These are phyloP conservation scores for Anseranas semipalmata DNA, from an alignment of 2,113 vertebrate species.

Conservation along the genomic window DNA sequence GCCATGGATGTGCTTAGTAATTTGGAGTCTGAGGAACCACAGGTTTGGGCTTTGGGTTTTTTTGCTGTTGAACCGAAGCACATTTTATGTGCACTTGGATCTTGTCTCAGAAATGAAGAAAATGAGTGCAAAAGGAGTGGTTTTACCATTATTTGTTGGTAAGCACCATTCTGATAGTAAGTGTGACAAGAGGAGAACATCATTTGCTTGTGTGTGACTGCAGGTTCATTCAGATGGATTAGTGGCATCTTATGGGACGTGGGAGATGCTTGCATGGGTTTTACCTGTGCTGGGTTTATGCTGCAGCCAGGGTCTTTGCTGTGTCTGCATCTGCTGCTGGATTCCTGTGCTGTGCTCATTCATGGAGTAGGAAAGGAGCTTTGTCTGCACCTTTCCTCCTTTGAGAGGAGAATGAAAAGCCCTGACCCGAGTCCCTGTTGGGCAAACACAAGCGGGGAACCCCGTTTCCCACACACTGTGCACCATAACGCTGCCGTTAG, in stretches of 20 bases:
- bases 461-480: neutral
- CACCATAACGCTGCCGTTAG: neutral
- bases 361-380: neutral
- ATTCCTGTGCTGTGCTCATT: neutral
- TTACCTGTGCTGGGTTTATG: neutral
- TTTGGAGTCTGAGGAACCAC: neutral
- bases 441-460: neutral
- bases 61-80: neutral
- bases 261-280: neutral
- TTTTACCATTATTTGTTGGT: neutral
- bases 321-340: neutral
- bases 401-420: neutral
- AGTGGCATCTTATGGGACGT: neutral
- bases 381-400: neutral
- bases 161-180: neutral
- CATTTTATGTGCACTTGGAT: neutral
- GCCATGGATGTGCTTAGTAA: neutral
- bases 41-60: neutral
- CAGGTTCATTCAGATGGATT: neutral
- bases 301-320: neutral
- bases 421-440: neutral
- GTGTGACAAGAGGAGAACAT: neutral
- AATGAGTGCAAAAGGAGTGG: rapidly evolving
- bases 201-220: neutral
- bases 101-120: neutral